phyloP scores from a whole-genome alignment of 2,797 vertebrate genomes.

The Urophycis tenuis region DNA sequence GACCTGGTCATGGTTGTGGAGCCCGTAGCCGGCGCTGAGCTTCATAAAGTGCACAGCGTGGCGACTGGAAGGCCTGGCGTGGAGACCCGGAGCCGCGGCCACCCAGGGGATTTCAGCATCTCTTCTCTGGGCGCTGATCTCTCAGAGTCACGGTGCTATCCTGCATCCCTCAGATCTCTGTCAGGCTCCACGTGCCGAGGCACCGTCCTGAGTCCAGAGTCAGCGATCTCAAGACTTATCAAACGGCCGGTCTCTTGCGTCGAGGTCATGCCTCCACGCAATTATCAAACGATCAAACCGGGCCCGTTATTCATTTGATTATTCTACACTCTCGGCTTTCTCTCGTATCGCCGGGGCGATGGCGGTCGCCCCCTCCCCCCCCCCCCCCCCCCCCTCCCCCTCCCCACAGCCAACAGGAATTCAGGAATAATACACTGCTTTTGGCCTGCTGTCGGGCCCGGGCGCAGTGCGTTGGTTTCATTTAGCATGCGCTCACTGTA shows the following conservation, averaged over 20 bases:
- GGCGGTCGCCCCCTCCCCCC: too few species aligned
- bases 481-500: slow-evolving; percentile 97
- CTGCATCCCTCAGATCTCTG: background rate
- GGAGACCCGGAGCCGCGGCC: background rate
- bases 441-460: slow-evolving; percentile 66
- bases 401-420: slow-evolving; percentile 60
- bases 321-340: background rate
- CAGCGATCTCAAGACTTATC: too few species aligned
- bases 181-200: too few species aligned
- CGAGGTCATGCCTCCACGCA: background rate
- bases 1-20: background rate
- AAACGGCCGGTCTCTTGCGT: background rate
- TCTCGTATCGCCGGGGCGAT: background rate
- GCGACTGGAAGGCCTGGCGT: background rate
- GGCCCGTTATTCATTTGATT: background rate
- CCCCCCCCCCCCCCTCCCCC: too few species aligned
- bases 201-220: too few species aligned
- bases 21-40: background rate
- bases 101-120: background rate
- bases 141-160: background rate
- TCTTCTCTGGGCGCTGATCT: background rate
- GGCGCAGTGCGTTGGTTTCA: slow-evolving; percentile 97
- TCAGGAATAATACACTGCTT: slow-evolving; percentile 86
- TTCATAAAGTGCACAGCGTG: background rate
- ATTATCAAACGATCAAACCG: background rate